Percentiles rank a stretch among this genome's conserved stretches.
These are phyloP conservation scores for Fistularia commersonii DNA, from an alignment of 2,797 vertebrate species.

Conservation along the genomic window DNA sequence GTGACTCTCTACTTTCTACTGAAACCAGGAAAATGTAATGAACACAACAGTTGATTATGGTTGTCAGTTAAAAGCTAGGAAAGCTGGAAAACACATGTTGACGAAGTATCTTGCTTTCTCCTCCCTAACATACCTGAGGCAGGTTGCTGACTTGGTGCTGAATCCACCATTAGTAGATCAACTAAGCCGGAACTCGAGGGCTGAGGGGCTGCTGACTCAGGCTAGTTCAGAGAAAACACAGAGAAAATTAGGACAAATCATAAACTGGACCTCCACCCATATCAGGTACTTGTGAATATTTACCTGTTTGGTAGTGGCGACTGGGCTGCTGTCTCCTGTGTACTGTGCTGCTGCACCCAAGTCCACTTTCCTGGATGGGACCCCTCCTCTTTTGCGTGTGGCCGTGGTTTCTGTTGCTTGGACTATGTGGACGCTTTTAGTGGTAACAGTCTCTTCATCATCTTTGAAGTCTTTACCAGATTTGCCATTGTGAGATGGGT, in stretches of 20 bases:
- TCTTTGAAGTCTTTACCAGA: constrained; percentile 91
- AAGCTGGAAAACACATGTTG: no score
- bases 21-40: no score
- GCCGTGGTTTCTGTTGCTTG: constrained; percentile 94
- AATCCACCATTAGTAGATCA: constrained; percentile 87
- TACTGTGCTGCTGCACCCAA: constrained; percentile 94
- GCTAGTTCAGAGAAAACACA: constrained; percentile 66
- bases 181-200: constrained; percentile 78
- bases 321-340: constrained; percentile 83
- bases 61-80: no score
- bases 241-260: constrained; percentile 6
- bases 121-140: constrained; percentile 72
- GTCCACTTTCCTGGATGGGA: constrained; percentile 92
- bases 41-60: no score
- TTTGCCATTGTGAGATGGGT: constrained; percentile 78
- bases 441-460: constrained; percentile 92
- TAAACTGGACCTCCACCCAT: background rate
- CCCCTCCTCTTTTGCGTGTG: constrained; percentile 87
- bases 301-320: constrained; percentile 75
- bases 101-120: no score
- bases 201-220: constrained; percentile 73
- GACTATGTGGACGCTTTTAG: constrained; percentile 91
- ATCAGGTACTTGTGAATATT: background rate
- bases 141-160: constrained; percentile 68
- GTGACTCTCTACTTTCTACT: no score